phyloP scores from a whole-genome alignment of 1,140 invertebrate genomes.

The Drosophila tsacasi region DNA sequence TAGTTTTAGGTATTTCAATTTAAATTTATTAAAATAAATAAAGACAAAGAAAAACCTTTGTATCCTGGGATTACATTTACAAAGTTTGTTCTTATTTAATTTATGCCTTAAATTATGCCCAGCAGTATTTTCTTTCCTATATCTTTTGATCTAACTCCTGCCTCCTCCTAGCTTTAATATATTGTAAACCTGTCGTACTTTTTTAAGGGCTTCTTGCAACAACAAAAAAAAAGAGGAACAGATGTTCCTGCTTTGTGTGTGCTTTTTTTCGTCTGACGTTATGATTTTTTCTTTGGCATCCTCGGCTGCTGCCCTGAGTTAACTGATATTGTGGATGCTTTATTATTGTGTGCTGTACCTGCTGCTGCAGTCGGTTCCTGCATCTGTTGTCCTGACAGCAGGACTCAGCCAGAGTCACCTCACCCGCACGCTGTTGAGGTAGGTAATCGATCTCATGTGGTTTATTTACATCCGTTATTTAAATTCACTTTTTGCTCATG shows the following conservation, averaged over 20 bases:
- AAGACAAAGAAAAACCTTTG: too few species aligned
- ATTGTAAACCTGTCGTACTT: conserved; percentile 57
- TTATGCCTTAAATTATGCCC: too few species aligned
- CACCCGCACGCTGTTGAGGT: conserved; percentile 65
- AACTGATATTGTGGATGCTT: conserved; percentile 74
- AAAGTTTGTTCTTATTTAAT: too few species aligned
- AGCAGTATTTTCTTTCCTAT: not conserved
- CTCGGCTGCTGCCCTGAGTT: conserved; percentile 47
- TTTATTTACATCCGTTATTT: conserved; percentile 83
- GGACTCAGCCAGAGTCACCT: conserved; percentile 51
- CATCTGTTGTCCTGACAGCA: conserved; percentile 78
- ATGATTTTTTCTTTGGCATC: conserved; percentile 49
- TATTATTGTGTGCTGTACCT: conserved; percentile 45
- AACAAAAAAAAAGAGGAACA: conserved; percentile 29
- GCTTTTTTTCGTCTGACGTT: conserved; percentile 38
- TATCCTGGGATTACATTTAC: too few species aligned
- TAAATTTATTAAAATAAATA: too few species aligned
- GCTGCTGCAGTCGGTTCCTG: conserved; percentile 48
- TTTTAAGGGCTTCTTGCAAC: conserved; percentile 29
- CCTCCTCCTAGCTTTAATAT: conserved; percentile 55
- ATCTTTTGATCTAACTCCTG: not conserved
- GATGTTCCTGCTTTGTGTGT: conserved; percentile 46
- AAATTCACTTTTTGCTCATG: conserved; percentile 71
- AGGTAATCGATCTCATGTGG: conserved; percentile 81
- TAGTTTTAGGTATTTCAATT: too few species aligned